These are phyloP conservation scores for Drosophila albomicans DNA, from an alignment of 1,140 invertebrate species.

Conservation along the genomic window DNA sequence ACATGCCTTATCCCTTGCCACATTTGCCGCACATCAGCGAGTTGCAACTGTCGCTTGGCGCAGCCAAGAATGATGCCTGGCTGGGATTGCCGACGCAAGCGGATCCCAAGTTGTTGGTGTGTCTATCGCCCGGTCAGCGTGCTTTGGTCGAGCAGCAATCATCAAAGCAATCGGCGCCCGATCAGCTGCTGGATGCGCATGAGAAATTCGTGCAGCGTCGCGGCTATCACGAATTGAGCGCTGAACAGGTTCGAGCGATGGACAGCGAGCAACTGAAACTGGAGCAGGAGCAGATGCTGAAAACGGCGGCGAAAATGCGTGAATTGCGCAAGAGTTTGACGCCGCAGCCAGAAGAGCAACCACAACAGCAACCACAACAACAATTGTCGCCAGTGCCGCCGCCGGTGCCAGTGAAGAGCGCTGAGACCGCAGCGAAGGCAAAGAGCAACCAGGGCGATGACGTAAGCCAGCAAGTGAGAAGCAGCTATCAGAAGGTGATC, in stretches of 20 bases:
- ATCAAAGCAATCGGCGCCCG: constrained; percentile 84
- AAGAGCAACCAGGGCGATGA: constrained; percentile 72
- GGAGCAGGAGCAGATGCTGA: constrained; percentile 73
- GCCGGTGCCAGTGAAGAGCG: constrained; percentile 76
- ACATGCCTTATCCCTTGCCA: constrained; percentile 77
- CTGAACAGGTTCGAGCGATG: constrained; percentile 65
- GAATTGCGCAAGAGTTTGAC: constrained; percentile 83
- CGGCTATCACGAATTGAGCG: constrained; percentile 86
- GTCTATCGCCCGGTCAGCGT: constrained; percentile 90
- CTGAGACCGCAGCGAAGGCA: constrained; percentile 76
- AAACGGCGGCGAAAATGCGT: constrained; percentile 77
- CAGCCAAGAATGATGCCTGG: constrained; percentile 83
- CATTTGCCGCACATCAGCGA: constrained; percentile 71
- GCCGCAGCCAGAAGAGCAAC: constrained; percentile 52
- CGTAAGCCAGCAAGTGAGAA: constrained; percentile 59
- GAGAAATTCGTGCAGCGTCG: constrained; percentile 88
- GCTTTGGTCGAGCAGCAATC: constrained; percentile 85
- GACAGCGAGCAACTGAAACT: constrained; percentile 61
- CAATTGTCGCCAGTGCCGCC: constrained; percentile 53
- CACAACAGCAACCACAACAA: constrained; percentile 16
- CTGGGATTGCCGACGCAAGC: constrained; percentile 86
- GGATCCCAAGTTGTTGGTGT: constrained; percentile 88
- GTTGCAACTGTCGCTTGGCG: constrained; percentile 57
- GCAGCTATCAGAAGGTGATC: constrained; percentile 53
- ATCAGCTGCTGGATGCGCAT: constrained; percentile 89